phyloP scores from a whole-genome alignment of 2,888 invertebrate genomes.

The Terebella lapidaria region DNA sequence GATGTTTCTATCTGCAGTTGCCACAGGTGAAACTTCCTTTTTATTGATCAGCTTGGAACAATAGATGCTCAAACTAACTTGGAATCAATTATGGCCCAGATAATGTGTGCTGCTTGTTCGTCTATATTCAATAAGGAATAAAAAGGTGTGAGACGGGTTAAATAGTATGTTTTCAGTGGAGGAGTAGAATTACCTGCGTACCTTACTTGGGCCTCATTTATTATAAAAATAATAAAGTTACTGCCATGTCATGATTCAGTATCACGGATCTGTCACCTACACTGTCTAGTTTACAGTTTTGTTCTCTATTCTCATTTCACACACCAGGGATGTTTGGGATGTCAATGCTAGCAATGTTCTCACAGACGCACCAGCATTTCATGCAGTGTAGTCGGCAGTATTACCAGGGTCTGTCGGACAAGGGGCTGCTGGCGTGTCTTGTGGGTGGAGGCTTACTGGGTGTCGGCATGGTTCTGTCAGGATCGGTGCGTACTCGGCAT shows the following conservation, averaged over 20 bases:
- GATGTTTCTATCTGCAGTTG: conserved; percentile 23
- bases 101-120: too few species aligned
- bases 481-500: conserved; percentile 20
- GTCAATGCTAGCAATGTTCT: conserved; percentile 23
- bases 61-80: too few species aligned
- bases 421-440: conserved; percentile 17
- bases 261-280: not conserved
- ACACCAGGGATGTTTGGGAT: conserved; percentile 26
- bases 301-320: conserved; percentile 1
- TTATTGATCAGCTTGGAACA: not conserved
- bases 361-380: conserved; percentile 16
- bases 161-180: too few species aligned
- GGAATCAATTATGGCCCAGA: too few species aligned
- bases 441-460: conserved; percentile 25
- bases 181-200: too few species aligned
- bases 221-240: too few species aligned
- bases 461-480: conserved; percentile 22
- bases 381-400: conserved; percentile 14
- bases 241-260: not conserved
- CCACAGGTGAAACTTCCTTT: conserved; percentile 15
- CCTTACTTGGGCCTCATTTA: too few species aligned
- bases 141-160: too few species aligned
- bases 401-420: conserved; percentile 19
- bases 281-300: not conserved
- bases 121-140: too few species aligned